phyloP scores from a whole-genome alignment of 2,888 invertebrate genomes.

The Lordiphosa andalusiaca region DNA sequence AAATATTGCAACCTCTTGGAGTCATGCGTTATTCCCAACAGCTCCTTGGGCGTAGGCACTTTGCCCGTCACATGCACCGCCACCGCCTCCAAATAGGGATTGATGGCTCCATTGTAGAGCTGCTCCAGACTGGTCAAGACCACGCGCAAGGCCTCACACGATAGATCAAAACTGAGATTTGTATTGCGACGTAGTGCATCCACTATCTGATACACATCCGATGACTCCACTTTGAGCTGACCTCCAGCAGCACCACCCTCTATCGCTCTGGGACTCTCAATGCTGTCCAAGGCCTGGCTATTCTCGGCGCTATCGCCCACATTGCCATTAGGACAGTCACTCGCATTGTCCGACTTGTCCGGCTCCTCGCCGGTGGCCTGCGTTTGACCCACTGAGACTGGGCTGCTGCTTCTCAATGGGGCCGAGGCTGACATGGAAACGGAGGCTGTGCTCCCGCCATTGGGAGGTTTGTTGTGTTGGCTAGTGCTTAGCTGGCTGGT shows the following conservation, averaged over 20 bases:
- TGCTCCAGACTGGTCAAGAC: conserved; percentile 83
- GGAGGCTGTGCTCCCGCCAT: conserved; percentile 45
- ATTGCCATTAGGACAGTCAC: conserved; percentile 57
- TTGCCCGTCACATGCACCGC: conserved; percentile 83
- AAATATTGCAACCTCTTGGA: conserved; percentile 90
- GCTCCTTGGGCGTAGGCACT: conserved; percentile 83
- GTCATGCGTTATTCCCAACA: conserved; percentile 90
- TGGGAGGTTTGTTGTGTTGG: conserved; percentile 43
- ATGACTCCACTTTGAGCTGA: conserved; percentile 77
- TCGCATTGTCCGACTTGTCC: conserved; percentile 70
- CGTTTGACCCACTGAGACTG: background rate
- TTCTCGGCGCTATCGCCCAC: conserved; percentile 66
- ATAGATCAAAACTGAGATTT: conserved; percentile 91
- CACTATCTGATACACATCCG: conserved; percentile 87
- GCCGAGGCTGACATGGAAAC: conserved; percentile 19
- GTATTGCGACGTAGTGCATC: conserved; percentile 91
- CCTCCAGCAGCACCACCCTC: conserved; percentile 20
- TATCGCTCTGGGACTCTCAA: conserved; percentile 67
- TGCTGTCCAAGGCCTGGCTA: conserved; percentile 78
- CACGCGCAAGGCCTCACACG: conserved; percentile 90
- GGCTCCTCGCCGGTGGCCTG: conserved; percentile 43
- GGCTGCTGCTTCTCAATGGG: conserved; percentile 13
- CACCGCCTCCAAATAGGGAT: conserved; percentile 84
- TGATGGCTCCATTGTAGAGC: conserved; percentile 83
- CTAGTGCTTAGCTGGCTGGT: conserved; percentile 61